Conservation (phyloP, 35 echinoderm and acorn worm genomes). For the Diadema setosum region DNA sequence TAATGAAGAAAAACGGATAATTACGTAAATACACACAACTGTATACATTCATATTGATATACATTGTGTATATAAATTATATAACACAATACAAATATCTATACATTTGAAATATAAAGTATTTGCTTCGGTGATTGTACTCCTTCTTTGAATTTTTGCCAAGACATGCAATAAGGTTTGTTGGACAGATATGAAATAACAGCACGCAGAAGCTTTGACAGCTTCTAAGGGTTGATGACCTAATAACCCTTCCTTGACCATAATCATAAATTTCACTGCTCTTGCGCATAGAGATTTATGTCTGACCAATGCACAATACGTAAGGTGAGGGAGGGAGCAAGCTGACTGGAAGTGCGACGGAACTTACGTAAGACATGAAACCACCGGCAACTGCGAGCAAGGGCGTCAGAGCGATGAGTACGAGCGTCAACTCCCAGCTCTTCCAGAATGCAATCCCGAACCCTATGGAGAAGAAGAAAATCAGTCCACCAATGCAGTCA, state of each 20-base stretch:
- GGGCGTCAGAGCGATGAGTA: conserved; percentile 74
- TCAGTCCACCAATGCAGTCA: neutral
- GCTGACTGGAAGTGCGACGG: neutral
- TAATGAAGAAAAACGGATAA: too few species aligned
- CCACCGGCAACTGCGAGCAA: conserved; percentile 60
- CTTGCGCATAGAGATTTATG: neutral
- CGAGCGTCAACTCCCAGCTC: conserved; percentile 79
- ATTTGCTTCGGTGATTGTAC: too few species aligned
- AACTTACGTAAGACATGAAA: conserved; percentile 70
- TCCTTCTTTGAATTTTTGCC: too few species aligned
- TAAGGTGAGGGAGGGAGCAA: neutral
- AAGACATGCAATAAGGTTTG: too few species aligned
- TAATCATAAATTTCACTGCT: neutral
- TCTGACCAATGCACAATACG: neutral
- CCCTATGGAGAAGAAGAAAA: too few species aligned
- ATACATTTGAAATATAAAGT: too few species aligned
- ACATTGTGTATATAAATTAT: too few species aligned
- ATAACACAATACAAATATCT: too few species aligned
- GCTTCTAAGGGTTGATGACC: neutral
- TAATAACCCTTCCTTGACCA: neutral
- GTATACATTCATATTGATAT: too few species aligned
- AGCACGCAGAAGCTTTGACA: neutral
- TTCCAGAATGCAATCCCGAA: conserved; percentile 88
- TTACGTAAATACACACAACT: too few species aligned
- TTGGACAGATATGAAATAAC: too few species aligned